Conservation (phyloP, 2,113 vertebrate genomes). For the Crocuta crocuta region DNA sequence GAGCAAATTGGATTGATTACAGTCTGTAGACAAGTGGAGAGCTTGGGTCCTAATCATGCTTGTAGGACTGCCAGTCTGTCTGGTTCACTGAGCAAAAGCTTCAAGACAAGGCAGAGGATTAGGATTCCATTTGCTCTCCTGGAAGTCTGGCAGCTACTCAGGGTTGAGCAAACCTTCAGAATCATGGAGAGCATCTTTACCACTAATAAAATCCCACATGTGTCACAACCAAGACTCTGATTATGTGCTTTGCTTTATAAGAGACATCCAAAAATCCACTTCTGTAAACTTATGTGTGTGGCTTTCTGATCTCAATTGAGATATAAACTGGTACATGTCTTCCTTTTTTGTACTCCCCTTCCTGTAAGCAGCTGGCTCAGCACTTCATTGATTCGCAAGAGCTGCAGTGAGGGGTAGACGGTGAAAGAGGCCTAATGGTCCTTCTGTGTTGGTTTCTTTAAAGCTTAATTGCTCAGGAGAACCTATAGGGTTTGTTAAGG, state of each 20-base stretch:
- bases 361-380: neutral
- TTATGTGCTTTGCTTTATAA: neutral
- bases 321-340: neutral
- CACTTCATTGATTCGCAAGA: neutral
- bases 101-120: neutral
- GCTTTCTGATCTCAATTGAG: neutral
- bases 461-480: neutral
- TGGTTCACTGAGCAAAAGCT: conserved; percentile 61
- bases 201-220: neutral
- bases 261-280: neutral
- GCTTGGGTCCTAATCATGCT: conserved; percentile 61
- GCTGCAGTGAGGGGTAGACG: neutral
- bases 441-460: neutral
- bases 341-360: neutral
- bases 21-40: conserved; percentile 68
- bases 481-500: neutral
- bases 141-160: neutral
- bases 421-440: neutral
- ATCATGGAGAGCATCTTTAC: neutral
- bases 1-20: conserved; percentile 81
- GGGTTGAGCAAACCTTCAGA: neutral
- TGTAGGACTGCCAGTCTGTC: conserved; percentile 37
- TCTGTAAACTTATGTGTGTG: neutral
- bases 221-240: neutral
- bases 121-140: neutral